Evolutionary conservation across 2,888 invertebrate species (phyloP), one percentile per base, ranked within the genome.

Genomic region (Dysmachus trigonus): DNA sequence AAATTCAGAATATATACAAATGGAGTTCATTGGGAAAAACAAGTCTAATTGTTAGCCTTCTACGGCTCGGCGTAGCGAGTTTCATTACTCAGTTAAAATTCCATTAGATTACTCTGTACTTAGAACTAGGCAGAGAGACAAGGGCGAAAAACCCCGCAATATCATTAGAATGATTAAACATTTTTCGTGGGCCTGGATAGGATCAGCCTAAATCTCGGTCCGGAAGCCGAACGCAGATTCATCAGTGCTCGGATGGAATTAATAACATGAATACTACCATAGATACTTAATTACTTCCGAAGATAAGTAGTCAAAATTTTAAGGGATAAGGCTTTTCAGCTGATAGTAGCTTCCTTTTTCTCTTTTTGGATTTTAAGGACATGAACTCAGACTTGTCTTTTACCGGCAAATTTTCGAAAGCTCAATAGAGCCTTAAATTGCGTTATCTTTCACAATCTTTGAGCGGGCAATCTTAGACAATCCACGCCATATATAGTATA

Each of bases 241-340:
- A 47, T 47, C 77, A 47, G 27, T 6, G 47, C 51, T 47, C 47
- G 27, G 41, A 8, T 22, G 22, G 77, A 30, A 27, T 47, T 77
- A 77, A 77, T 77, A 47, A 77, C 47, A 47, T 77, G 77, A 77
- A 47, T 77, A 27, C 77, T 77, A 77, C n/a, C n/a, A n/a, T n/a
- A n/a, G n/a, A n/a, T n/a, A n/a, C 47, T 47, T 77, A 77, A 77
- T 77, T 77, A 41, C 77, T 77, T 15, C 77, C 41, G 30, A 77
- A 77, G 77, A 77, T 77, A 77, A 77, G 77, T 77, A 47, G 77
- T 77, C 77, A 77, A 77, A 77, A 47, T 47, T 77, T 47, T n/a
- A 77, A 77, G 27, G 77, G 77, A 77, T 77, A 77, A 77, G 47
- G 77, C 30, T 47, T 47, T 47, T 15, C 77, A 77, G 47, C 13